These are phyloP conservation scores for Danio tinwini DNA, from an alignment of 2,797 vertebrate genomes.

Conservation along the genomic window DNA sequence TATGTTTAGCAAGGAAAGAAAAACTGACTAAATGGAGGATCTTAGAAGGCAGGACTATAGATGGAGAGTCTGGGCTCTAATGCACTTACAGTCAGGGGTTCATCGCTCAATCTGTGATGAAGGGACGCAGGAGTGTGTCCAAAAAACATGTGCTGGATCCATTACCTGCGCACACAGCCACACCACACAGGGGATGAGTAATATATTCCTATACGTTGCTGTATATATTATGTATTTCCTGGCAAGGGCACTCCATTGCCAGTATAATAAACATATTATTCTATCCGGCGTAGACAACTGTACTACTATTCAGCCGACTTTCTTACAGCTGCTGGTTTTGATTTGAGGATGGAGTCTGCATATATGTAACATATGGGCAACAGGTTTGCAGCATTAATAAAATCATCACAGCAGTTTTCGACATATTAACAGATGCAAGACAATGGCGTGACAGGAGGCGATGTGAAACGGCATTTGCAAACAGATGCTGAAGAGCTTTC, in stretches of 20 bases:
- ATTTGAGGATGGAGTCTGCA: constrained; percentile 56
- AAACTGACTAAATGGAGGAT: constrained; percentile 33
- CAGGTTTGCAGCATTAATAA: constrained; percentile 67
- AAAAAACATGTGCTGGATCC: constrained; percentile 63
- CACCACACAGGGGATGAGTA: constrained; percentile 64
- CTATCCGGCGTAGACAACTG: constrained; percentile 61
- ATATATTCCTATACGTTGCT: constrained; percentile 67
- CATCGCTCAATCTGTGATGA: constrained; percentile 60
- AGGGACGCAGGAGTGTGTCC: constrained; percentile 55
- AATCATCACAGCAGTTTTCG: constrained; percentile 59
- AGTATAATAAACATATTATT: constrained; percentile 69
- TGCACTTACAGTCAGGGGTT: constrained; percentile 59
- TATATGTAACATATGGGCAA: constrained; percentile 61
- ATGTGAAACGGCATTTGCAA: constrained; percentile 3
- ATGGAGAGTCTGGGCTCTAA: constrained; percentile 48
- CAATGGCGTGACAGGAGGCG: background rate
- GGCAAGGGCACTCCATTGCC: constrained; percentile 65
- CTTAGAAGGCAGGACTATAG: constrained; percentile 29
- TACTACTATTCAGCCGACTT: constrained; percentile 61
- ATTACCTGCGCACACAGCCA: constrained; percentile 63
- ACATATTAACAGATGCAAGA: constrained; percentile 49
- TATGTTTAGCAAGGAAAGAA: constrained; percentile 26
- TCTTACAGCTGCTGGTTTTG: constrained; percentile 62
- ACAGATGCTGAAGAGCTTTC: constrained; percentile 28
- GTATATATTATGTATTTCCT: constrained; percentile 65